Evolutionary conservation across 2,888 invertebrate genomes (phyloP), one percentile per base, ranked within the genome.

Genomic region (Luperina testacea): DNA sequence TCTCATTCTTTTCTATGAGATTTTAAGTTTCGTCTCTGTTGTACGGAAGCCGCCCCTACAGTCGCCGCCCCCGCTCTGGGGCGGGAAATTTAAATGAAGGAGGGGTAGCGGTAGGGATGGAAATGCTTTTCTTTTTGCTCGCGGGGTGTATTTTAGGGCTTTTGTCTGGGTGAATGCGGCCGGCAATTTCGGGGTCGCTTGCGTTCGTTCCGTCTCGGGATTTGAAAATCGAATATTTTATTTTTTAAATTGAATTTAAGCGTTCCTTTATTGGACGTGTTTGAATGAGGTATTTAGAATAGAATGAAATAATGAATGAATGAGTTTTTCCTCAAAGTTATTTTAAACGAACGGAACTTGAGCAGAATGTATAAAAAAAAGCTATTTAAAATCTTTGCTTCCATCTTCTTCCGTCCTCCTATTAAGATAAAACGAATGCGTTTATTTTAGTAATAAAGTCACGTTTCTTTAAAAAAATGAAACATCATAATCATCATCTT

Each of bases 161-260:
- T 96, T 96, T 97, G 96, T 96, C 95, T 96, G 96, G 95, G 95
- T 96, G 96, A 97, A 96, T 96, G 96, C 96, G 95, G 96, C 94
- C 94, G 92, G 94, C 95, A 95, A 96, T 96, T 96, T 96, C 94
- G 96, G 96, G 96, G 96, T 96, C 96, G 96, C 95, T 96, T 95
- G 94, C 94, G 94, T 92, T 93, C 93, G 91, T 90, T 92, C 89
- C 93, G 94, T 94, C 95, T 94, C 94, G 94, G 95, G 94, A 94
- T 94, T 94, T 92, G 90, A 91, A 93, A 94, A 95, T 94, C 94
- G 92, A 94, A 94, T 94, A 92, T 89, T 94, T 90, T 86, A 86
- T 89, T 90, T 88, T 88, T 81, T 83, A 81, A 88, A 88, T 80
- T 76, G 77, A 85, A 85, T 87, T 86, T 80, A 82, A 83, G 45